Evolutionary conservation across 2,113 vertebrate genomes (phyloP).

Genomic region (Eublepharis macularius): DNA sequence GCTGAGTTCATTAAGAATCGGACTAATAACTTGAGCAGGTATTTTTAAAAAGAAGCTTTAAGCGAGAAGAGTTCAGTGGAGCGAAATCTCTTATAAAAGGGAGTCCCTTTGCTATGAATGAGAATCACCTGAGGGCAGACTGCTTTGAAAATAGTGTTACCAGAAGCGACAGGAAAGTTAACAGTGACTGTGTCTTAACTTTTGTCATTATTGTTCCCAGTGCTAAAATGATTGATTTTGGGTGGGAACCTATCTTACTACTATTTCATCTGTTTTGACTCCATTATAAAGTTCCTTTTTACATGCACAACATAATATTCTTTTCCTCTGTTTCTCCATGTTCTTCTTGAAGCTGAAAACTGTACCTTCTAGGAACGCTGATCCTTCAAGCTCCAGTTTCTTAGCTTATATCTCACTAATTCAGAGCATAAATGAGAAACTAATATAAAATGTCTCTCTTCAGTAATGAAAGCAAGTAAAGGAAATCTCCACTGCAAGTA

Average conservation of each 20-base stretch:
- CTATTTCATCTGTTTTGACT: not conserved
- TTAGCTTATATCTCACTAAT: not conserved
- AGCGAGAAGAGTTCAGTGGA: not conserved
- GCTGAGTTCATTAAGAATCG: not conserved
- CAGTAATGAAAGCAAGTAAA: not conserved
- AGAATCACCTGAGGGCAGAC: not conserved
- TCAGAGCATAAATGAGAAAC: not conserved
- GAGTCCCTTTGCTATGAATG: not conserved
- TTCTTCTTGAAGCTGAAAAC: not conserved
- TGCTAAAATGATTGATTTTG: not conserved
- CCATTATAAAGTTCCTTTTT: not conserved
- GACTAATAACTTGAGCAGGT: too few relatives aligned
- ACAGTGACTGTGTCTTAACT: not conserved
- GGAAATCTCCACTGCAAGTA: not conserved
- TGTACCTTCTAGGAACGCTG: not conserved
- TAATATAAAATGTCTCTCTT: not conserved
- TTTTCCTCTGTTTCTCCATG: not conserved
- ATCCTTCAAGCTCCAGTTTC: not conserved
- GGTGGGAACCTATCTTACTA: not conserved
- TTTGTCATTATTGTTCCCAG: not conserved
- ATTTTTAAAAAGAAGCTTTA: not conserved
- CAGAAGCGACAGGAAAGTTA: not conserved
- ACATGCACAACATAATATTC: not conserved
- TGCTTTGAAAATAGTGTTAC: not conserved
- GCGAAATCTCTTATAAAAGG: not conserved